Evolutionary conservation across 2,888 invertebrate genomes (phyloP).

Genomic region (Torymus texanus): DNA sequence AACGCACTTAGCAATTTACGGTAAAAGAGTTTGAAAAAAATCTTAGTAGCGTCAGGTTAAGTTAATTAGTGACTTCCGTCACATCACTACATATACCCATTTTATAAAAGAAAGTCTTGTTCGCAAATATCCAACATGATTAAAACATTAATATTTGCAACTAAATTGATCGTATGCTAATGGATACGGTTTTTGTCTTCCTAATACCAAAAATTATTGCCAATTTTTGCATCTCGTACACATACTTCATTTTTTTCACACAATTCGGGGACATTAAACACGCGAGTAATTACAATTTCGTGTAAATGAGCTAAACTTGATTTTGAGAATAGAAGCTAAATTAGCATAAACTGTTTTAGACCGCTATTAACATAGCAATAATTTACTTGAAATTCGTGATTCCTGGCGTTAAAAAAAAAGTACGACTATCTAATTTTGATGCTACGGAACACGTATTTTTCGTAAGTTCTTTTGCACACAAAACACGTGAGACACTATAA

Average conservation of each 20-base stretch:
- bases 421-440: constrained; percentile 38
- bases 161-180: neutral
- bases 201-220: constrained; percentile 20
- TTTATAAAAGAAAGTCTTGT: too few relatives aligned
- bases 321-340: constrained; percentile 10
- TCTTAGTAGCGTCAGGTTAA: too few relatives aligned
- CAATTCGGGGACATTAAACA: constrained; percentile 1
- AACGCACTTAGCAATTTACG: too few relatives aligned
- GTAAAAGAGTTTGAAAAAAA: too few relatives aligned
- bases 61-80: too few relatives aligned
- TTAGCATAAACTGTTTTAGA: constrained; percentile 42
- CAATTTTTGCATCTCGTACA: neutral
- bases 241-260: constrained; percentile 11
- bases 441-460: constrained; percentile 15
- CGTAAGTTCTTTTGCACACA: constrained; percentile 23
- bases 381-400: constrained; percentile 23
- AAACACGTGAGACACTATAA: constrained; percentile 24
- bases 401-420: constrained; percentile 19
- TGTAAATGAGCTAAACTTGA: constrained; percentile 22
- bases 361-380: constrained; percentile 41
- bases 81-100: too few relatives aligned
- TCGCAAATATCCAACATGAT: constrained; percentile 9
- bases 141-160: constrained; percentile 12
- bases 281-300: constrained; percentile 9
- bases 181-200: neutral